These are phyloP conservation scores for Brachypteracias leptosomus DNA, from an alignment of 2,113 vertebrate genomes.

Conservation along the genomic window DNA sequence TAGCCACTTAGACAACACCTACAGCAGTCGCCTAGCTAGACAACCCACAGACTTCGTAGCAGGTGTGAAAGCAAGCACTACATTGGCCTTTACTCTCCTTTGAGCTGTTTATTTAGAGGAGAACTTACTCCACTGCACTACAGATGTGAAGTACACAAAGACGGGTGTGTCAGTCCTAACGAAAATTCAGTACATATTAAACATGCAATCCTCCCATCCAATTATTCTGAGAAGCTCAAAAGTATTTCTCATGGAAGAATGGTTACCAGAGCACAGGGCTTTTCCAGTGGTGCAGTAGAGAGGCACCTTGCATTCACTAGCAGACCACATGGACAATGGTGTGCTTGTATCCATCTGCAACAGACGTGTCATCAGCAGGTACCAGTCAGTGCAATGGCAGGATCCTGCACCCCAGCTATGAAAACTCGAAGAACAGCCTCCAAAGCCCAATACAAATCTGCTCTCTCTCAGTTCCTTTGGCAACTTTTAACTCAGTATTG, in stretches of 20 bases:
- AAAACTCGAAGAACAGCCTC: neutral
- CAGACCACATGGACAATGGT: neutral
- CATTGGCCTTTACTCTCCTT: neutral
- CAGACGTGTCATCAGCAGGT: neutral
- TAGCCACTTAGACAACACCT: neutral
- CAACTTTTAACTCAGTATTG: neutral
- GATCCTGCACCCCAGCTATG: neutral
- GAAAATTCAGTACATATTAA: neutral
- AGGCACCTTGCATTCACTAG: accelerated
- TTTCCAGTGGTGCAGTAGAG: neutral
- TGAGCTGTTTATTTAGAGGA: neutral
- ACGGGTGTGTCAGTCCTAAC: neutral
- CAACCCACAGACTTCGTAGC: neutral
- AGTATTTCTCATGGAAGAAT: neutral
- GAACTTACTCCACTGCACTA: neutral
- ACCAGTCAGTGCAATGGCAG: neutral
- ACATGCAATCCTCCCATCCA: neutral
- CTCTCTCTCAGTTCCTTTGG: neutral
- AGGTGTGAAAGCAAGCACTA: neutral
- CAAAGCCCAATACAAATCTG: neutral
- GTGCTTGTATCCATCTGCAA: neutral
- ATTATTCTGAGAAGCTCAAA: neutral
- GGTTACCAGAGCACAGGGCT: neutral
- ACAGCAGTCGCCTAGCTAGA: neutral
- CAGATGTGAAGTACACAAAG: neutral